Conservation (phyloP, 2,797 vertebrate genomes). For the Chelmon rostratus region DNA sequence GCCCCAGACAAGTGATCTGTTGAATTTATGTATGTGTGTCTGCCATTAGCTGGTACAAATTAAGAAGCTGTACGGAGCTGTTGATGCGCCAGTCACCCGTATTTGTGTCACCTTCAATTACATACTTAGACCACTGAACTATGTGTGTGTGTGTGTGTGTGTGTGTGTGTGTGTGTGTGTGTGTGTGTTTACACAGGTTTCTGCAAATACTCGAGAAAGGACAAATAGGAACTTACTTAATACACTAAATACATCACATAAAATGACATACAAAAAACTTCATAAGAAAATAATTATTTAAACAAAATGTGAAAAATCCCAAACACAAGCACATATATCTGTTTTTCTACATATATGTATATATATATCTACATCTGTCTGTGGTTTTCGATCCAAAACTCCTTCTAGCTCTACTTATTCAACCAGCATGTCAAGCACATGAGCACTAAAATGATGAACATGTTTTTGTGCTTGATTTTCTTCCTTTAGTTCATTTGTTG, state of each 20-base stretch:
- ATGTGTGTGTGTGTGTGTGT: no score
- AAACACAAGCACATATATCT: no score
- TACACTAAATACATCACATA: no score
- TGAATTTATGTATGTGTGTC: constrained; percentile 51
- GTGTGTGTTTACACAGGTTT: neutral
- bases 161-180: constrained; percentile 11
- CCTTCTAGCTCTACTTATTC: neutral
- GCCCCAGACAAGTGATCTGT: constrained; percentile 52
- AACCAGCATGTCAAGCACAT: constrained; percentile 1
- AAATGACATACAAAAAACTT: no score
- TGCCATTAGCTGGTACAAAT: constrained; percentile 51
- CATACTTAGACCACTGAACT: constrained; percentile 63
- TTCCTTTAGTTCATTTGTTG: neutral
- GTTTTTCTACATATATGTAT: no score
- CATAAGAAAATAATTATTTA: no score
- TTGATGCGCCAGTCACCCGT: constrained; percentile 43
- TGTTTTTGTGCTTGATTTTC: neutral
- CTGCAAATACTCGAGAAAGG: constrained; percentile 2
- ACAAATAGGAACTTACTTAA: neutral
- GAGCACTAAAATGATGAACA: neutral
- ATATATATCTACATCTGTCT: neutral
- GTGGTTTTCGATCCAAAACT: constrained; percentile 27
- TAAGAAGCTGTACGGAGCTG: constrained; percentile 55
- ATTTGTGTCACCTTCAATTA: constrained; percentile 74
- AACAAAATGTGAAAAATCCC: no score